These are phyloP conservation scores for Heliothis subflexa DNA, from an alignment of 1,140 invertebrate species.

Conservation along the genomic window DNA sequence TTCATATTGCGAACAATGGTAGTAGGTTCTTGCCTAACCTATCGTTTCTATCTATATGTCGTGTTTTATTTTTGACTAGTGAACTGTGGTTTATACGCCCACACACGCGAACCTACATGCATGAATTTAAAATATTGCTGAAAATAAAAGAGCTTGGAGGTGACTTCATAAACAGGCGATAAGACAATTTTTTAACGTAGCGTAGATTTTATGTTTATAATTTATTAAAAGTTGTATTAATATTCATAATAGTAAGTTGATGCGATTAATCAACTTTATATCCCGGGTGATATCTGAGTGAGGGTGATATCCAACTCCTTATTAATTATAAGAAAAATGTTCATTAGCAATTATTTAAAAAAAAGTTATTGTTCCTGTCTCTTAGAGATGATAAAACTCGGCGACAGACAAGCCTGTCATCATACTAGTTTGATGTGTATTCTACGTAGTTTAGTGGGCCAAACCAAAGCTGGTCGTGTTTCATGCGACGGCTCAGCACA, in stretches of 20 bases:
- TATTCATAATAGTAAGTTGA: neutral
- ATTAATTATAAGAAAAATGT: neutral
- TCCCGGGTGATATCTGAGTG: too few species aligned
- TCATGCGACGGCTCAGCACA: conserved; percentile 30
- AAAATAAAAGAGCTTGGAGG: conserved; percentile 25
- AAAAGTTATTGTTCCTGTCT: too few species aligned
- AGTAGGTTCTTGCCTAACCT: conserved; percentile 27
- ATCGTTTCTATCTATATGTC: conserved; percentile 23
- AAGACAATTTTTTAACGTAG: conserved; percentile 2
- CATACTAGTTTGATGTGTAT: neutral
- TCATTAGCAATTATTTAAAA: too few species aligned
- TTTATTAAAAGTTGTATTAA: neutral
- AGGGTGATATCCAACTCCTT: too few species aligned
- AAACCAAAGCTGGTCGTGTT: conserved; percentile 18
- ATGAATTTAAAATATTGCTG: conserved; percentile 35
- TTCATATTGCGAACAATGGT: conserved; percentile 47
- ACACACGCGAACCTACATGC: conserved; percentile 33
- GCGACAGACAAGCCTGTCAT: neutral
- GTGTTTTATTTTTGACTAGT: conserved; percentile 37
- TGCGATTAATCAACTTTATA: too few species aligned
- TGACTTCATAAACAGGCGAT: conserved; percentile 21
- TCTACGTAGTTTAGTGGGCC: conserved; percentile 11
- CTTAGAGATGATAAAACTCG: neutral
- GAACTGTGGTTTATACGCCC: conserved; percentile 14
- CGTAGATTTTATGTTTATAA: neutral